Conservation (phyloP, 2,888 invertebrate genomes). For the Cerastis leucographa region DNA sequence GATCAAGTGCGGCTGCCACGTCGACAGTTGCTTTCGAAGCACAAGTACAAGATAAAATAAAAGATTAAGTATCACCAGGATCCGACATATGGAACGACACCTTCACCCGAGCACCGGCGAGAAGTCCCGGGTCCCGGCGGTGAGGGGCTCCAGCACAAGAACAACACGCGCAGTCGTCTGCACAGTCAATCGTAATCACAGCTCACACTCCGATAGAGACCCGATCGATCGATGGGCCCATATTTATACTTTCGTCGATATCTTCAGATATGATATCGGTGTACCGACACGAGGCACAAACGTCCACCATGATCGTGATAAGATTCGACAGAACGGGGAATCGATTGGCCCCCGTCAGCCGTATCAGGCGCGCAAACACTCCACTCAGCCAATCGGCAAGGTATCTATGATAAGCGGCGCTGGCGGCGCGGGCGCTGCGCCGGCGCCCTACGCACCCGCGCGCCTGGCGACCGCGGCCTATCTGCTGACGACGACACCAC, state of each 20-base stretch:
- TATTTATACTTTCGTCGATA: slow-evolving; percentile 90
- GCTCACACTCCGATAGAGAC: slow-evolving; percentile 88
- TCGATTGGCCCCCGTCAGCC: slow-evolving; percentile 86
- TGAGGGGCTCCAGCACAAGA: slow-evolving; percentile 68
- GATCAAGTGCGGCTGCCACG: slow-evolving; percentile 60
- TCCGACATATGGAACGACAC: slow-evolving; percentile 65
- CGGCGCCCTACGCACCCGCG: slow-evolving; percentile 63
- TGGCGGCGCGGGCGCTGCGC: slow-evolving; percentile 64
- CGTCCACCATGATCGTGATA: slow-evolving; percentile 89
- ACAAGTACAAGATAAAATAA: slow-evolving; percentile 32
- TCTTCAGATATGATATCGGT: slow-evolving; percentile 89
- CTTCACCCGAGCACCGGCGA: slow-evolving; percentile 31
- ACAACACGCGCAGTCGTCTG: slow-evolving; percentile 70
- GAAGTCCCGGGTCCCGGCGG: slow-evolving; percentile 23
- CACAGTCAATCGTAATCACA: slow-evolving; percentile 84
- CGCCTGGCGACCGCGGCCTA: slow-evolving; percentile 71
- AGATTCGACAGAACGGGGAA: slow-evolving; percentile 85
- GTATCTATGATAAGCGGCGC: slow-evolving; percentile 81
- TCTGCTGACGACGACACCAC: slow-evolving; percentile 80
- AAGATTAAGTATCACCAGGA: slow-evolving; percentile 48
- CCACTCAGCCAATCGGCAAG: slow-evolving; percentile 86
- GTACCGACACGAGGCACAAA: slow-evolving; percentile 85
- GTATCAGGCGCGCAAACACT: slow-evolving; percentile 89
- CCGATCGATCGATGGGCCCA: slow-evolving; percentile 90
- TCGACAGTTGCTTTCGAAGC: slow-evolving; percentile 38